Evolutionary conservation across 2,113 vertebrate species (phyloP), one percentile per base, ranked within the genome.

Genomic region (Passer domesticus): DNA sequence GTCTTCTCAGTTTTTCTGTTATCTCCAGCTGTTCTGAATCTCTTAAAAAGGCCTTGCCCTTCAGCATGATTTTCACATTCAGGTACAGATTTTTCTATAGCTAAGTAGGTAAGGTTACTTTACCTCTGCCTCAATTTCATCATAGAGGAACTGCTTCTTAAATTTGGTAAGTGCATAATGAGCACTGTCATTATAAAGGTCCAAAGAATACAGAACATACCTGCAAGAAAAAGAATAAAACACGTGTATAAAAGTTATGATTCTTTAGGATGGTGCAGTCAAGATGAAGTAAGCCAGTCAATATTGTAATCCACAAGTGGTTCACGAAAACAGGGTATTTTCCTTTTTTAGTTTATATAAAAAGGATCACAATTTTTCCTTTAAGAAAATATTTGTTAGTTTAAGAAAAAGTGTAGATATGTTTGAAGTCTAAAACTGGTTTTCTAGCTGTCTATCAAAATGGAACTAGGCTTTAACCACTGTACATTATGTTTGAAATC

Each of bases 121-220:
- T 98, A 99, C 98, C 98, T 99, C 98, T 5, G 98, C 98, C 84
- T 99, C 98, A 43, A 99, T 99, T 81, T 99, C 98, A 81, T 99
- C 98, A 35, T 99, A 99, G 33, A 99, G 98, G 94, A 99, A 99
- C 96, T 99, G 98, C 91, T 99, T 99, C 97, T 98, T 99, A 97
- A 99, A 99, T 93, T 98, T 98, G 73, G 98, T 99, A 83, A 99
- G 98, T 30, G 98, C 98, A 31, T 99, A 99, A 97, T 99, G 98
- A 80, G 98, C 98, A 3, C 98, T 99, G 91, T 99, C 98, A 11
- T 99, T 99, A 94, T 99, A 99, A 63, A 99, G 97, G 84, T 99
- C 98, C 97, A 99, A 96, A 52, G 98, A 98, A 96, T 99, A 99
- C 16, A 99, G 97, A 73, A 99, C 98, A 39, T 99, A 99, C 90